Percentiles rank a stretch among this genome's conserved stretches.
phyloP scores from a whole-genome alignment of 2,888 invertebrate species.

The Cataglyphis albicans region DNA sequence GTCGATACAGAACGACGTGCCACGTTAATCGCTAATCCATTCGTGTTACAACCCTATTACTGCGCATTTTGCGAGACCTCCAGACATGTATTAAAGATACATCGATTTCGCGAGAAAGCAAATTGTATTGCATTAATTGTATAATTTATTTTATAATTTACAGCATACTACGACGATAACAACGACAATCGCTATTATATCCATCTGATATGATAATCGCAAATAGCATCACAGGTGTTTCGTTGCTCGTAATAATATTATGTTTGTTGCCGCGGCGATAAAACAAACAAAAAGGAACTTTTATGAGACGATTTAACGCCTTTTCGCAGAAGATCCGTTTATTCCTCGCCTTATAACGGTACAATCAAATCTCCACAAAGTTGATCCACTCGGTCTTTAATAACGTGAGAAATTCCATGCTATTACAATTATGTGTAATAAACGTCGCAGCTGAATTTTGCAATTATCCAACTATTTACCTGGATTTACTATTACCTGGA shows the following conservation, averaged over 20 bases:
- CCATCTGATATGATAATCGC: conserved; percentile 36
- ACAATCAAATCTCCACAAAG: conserved; percentile 47
- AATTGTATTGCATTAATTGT: conserved; percentile 1
- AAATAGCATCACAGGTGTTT: conserved; percentile 27
- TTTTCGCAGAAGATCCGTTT: conserved; percentile 6
- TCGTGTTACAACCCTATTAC: conserved; percentile 23
- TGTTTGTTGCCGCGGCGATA: conserved; percentile 47
- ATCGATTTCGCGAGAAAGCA: conserved; percentile 32
- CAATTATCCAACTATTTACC: conserved; percentile 5
- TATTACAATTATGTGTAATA: neutral
- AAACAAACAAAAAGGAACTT: conserved; percentile 50
- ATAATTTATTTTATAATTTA: conserved; percentile 4
- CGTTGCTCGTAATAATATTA: conserved; percentile 3
- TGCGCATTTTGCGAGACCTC: neutral
- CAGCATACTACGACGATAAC: conserved; percentile 15
- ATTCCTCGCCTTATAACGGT: conserved; percentile 28
- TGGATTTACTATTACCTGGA: no score
- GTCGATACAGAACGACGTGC: neutral
- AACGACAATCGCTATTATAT: conserved; percentile 39
- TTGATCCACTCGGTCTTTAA: conserved; percentile 52
- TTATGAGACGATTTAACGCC: conserved; percentile 51
- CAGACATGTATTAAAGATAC: neutral
- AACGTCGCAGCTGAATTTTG: neutral
- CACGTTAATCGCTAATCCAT: conserved; percentile 27
- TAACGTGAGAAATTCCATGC: neutral